Evolutionary conservation across 2,113 vertebrate species (phyloP), one percentile per base, ranked within the genome.

Genomic region (Cyanistes caeruleus): DNA sequence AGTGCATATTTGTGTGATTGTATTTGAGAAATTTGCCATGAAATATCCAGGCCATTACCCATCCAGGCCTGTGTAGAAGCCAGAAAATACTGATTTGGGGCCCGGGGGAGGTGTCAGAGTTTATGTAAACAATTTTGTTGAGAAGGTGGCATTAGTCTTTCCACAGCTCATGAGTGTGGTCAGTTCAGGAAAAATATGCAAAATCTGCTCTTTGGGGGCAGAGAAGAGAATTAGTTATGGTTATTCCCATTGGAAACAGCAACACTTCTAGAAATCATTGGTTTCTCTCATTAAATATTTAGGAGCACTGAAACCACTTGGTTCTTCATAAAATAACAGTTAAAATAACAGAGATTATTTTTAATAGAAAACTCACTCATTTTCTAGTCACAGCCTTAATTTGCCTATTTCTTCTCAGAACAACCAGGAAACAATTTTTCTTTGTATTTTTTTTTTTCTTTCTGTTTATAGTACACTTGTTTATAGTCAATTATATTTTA

Each of bases 401-500:
- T 94, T 88, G 70, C 58, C 80, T 56, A 5, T 93, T 94, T 86
- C 56, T 94, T 90, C 75, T 60, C 92, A 91, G 70, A 84, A 59
- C 68, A 76, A 68, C 48, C 31, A 25, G 43, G 67, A 93, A 96
- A 53, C 16, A n/a, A 7, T 65, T 93, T 78, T 90, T 83, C 60
- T 70, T 49, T 22, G 11, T 33, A 18, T 44, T 74, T 87, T 65
- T 82, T n/a, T n/a, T 53, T 68, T 43, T 6, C 63, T 56, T 84
- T 51, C 30, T 33, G 12, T 91, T 97, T 83, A 67, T 74, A 69
- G 48, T 67, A 56, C 55, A 35, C n/a, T 91, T 75, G 48, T 94
- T 97, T 94, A 85, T 91, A 89, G 87, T 78, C 90, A 94, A 94
- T 97, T 96, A 95, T 84, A 82, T 95, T 97, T 92, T 73, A 91